phyloP scores from a whole-genome alignment of 2,797 vertebrate species.

The Anolis apletophallus region DNA sequence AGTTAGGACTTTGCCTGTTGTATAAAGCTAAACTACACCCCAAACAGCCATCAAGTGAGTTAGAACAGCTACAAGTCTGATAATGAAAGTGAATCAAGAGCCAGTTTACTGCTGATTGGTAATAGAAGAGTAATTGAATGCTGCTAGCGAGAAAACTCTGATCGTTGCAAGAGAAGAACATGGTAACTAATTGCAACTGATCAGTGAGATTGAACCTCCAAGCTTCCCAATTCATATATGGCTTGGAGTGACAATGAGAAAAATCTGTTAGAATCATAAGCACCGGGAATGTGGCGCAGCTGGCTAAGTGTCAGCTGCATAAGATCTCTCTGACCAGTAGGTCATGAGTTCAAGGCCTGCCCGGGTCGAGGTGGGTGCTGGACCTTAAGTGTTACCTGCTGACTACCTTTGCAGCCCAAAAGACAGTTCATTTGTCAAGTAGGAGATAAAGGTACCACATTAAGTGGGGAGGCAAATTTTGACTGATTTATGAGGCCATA shows the following conservation, averaged over 20 bases:
- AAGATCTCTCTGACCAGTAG: too few relatives aligned
- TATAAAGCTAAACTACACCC: neutral
- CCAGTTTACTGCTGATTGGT: neutral
- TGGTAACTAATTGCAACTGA: neutral
- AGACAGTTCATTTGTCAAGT: too few relatives aligned
- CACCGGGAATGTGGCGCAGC: too few relatives aligned
- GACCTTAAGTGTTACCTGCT: too few relatives aligned
- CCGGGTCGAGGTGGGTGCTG: too few relatives aligned
- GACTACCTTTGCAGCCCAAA: too few relatives aligned
- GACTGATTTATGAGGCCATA: too few relatives aligned
- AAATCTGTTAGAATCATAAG: conserved; percentile 5
- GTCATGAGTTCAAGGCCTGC: too few relatives aligned
- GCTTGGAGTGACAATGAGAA: conserved; percentile 2
- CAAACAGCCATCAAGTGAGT: neutral
- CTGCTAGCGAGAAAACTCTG: neutral
- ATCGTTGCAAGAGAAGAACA: conserved; percentile 1
- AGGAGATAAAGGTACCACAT: too few relatives aligned
- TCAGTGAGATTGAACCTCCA: neutral
- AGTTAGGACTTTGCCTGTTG: neutral
- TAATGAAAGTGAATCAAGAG: neutral
- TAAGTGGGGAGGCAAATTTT: too few relatives aligned
- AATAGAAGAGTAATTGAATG: conserved; percentile 22
- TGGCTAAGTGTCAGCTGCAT: too few relatives aligned
- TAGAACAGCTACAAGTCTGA: neutral
- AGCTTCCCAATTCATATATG: conserved; percentile 4